Evolutionary conservation across 1,140 invertebrate species (phyloP).

Genomic region (Phocides pigmalion): DNA sequence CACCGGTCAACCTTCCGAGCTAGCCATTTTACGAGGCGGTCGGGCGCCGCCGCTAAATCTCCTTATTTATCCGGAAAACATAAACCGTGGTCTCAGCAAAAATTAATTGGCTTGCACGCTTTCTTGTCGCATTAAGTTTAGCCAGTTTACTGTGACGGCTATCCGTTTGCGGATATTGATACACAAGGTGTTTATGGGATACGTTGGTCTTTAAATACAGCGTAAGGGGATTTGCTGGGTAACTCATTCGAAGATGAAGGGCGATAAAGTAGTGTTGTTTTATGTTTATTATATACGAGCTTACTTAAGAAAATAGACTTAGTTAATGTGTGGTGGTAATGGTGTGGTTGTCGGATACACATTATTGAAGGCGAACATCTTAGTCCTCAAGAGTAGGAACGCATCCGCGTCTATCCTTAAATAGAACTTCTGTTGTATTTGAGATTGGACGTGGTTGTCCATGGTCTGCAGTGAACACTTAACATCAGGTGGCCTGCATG

Average conservation of each 20-base stretch:
- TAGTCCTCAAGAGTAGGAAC: too few species aligned
- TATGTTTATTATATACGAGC: background rate
- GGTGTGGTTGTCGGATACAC: too few species aligned
- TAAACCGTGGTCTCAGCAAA: conserved; percentile 77
- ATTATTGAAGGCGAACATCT: too few species aligned
- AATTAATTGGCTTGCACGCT: conserved; percentile 79
- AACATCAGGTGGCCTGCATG: too few species aligned
- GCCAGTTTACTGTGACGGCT: conserved; percentile 63
- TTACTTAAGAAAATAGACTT: too few species aligned
- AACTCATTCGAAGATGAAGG: background rate
- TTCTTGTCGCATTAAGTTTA: conserved; percentile 72
- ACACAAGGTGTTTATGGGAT: conserved; percentile 36
- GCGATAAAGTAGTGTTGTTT: background rate
- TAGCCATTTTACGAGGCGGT: conserved; percentile 72
- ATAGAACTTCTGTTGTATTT: too few species aligned
- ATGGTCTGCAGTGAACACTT: too few species aligned
- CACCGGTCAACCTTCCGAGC: conserved; percentile 65
- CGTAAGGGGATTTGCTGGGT: background rate
- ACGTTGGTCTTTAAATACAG: conserved; percentile 17
- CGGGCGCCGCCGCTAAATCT: conserved; percentile 75
- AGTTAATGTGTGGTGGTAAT: too few species aligned
- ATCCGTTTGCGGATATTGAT: conserved; percentile 56
- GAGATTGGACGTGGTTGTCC: too few species aligned
- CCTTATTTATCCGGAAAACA: conserved; percentile 80
- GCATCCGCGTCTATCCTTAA: too few species aligned